These are phyloP conservation scores for Lutjanus argentimaculatus DNA, from an alignment of 2,797 vertebrate genomes.

Conservation along the genomic window DNA sequence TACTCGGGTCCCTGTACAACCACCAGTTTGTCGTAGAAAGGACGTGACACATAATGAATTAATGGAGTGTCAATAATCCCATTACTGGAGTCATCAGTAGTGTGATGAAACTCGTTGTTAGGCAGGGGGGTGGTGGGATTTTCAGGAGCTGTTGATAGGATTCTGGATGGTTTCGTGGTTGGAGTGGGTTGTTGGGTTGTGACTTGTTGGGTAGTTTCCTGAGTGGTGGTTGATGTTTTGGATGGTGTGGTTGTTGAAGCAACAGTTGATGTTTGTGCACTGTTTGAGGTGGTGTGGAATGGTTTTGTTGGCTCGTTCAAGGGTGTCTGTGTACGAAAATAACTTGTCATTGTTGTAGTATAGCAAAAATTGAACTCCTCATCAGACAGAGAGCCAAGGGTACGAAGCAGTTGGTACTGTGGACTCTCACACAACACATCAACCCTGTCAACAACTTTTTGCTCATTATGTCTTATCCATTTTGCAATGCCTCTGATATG, in stretches of 20 bases:
- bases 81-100: not conserved
- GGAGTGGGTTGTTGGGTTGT: conserved; percentile 1
- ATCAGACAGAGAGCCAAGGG: conserved; percentile 64
- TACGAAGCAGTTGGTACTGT: conserved; percentile 11
- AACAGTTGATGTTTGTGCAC: not conserved
- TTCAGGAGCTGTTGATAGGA: not conserved
- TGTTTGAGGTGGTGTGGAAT: not conserved
- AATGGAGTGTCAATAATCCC: too few species aligned
- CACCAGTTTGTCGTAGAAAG: conserved; percentile 73
- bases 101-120: not conserved
- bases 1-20: conserved; percentile 75
- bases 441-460: conserved; percentile 60
- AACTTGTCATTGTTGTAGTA: not conserved
- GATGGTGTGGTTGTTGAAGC: not conserved
- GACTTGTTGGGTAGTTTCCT: not conserved
- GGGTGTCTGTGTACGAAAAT: not conserved
- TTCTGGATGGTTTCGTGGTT: conserved; percentile 1
- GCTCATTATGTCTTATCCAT: conserved; percentile 85
- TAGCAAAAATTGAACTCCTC: conserved; percentile 68
- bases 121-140: not conserved
- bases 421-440: conserved; percentile 75
- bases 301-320: not conserved
- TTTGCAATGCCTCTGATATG: conserved; percentile 81
- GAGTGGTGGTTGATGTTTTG: not conserved
- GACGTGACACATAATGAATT: not conserved